Percentiles rank a stretch among this genome's conserved stretches.
Evolutionary conservation across 2,113 vertebrate species (phyloP).

Genomic region (Hippocampus guttulatus): DNA sequence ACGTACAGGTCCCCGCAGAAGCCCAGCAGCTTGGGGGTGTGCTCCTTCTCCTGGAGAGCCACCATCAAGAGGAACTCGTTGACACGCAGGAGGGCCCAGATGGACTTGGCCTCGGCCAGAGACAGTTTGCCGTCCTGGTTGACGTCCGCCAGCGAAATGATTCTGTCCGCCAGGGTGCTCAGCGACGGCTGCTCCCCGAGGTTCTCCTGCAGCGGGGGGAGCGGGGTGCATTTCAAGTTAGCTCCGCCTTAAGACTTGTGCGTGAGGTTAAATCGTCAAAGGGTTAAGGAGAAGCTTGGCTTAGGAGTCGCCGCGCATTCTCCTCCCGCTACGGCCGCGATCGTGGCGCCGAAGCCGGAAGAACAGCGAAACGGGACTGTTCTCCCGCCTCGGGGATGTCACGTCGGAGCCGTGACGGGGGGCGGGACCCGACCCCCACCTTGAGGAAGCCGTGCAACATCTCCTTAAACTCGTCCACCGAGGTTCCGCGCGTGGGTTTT

Average conservation of each 20-base stretch:
- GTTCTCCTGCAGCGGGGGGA: constrained; percentile 70
- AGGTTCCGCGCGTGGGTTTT: constrained; percentile 90
- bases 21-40: constrained; percentile 84
- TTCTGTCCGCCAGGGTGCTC: constrained; percentile 73
- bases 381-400: background rate
- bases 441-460: constrained; percentile 93
- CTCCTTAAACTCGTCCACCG: constrained; percentile 92
- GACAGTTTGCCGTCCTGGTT: constrained; percentile 87
- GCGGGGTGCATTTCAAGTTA: background rate
- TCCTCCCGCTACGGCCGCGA: background rate
- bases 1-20: constrained; percentile 90
- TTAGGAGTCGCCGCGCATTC: background rate
- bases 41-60: constrained; percentile 85
- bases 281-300: too few relatives aligned
- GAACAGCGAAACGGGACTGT: background rate
- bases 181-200: constrained; percentile 88
- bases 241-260: too few relatives aligned
- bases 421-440: constrained; percentile 57
- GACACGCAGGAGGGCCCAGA: constrained; percentile 91
- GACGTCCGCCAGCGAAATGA: constrained; percentile 85
- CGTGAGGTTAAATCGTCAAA: too few relatives aligned
- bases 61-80: constrained; percentile 91
- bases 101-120: constrained; percentile 90
- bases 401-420: background rate
- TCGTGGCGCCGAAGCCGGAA: background rate